phyloP scores from a whole-genome alignment of 2,797 vertebrate species.

The Pseudopleuronectes americanus region DNA sequence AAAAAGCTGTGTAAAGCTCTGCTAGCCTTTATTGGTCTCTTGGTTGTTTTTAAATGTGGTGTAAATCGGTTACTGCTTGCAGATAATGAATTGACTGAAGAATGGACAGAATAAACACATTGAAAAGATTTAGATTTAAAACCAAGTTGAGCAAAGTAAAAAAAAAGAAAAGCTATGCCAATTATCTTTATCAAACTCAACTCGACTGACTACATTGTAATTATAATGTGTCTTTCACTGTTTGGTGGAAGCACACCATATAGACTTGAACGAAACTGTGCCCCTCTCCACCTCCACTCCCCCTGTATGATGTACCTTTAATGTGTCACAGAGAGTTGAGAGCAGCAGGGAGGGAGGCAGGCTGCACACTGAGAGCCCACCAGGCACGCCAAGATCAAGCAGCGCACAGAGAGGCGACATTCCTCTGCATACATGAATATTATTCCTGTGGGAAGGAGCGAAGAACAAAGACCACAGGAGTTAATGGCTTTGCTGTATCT shows the following conservation, averaged over 20 bases:
- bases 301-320: conserved; percentile 52
- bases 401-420: conserved; percentile 54
- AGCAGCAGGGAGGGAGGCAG: conserved; percentile 59
- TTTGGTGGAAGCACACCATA: conserved; percentile 7
- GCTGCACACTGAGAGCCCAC: conserved; percentile 58
- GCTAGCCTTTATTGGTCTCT: conserved; percentile 64
- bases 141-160: not conserved
- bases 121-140: conserved; percentile 30
- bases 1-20: conserved; percentile 39
- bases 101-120: conserved; percentile 31
- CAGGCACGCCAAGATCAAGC: conserved; percentile 67
- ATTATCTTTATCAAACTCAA: not conserved
- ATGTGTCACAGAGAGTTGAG: conserved; percentile 64
- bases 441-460: conserved; percentile 38
- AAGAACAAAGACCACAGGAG: conserved; percentile 58
- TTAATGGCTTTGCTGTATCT: conserved; percentile 59
- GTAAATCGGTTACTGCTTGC: conserved; percentile 57
- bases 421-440: conserved; percentile 79
- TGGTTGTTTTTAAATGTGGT: conserved; percentile 72
- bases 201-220: conserved; percentile 19
- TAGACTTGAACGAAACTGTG: conserved; percentile 4
- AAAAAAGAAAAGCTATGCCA: not conserved
- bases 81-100: conserved; percentile 56
- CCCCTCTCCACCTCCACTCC: conserved; percentile 10
- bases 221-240: conserved; percentile 3